Evolutionary conservation across 2,113 vertebrate genomes (phyloP).

Genomic region (Lophochroa leadbeateri): DNA sequence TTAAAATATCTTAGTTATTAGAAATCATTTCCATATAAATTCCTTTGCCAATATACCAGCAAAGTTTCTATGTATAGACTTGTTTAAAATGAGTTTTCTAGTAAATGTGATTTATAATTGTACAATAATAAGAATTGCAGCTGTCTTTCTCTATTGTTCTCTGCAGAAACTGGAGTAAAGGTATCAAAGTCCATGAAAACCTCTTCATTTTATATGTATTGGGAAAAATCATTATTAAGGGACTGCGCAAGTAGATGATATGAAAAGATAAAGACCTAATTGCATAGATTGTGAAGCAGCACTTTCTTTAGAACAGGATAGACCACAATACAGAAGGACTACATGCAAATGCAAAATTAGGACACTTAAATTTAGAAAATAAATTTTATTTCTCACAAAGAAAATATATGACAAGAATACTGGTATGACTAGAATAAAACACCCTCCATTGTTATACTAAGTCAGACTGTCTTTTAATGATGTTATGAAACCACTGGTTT

Average conservation of each 20-base stretch:
- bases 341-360: not conserved
- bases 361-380: not conserved
- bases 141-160: not conserved
- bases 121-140: not conserved
- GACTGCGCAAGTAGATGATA: not conserved
- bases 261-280: not conserved
- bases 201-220: not conserved
- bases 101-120: not conserved
- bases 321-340: not conserved
- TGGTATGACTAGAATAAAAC: not conserved
- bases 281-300: not conserved
- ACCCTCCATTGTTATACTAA: not conserved
- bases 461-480: constrained; percentile 4
- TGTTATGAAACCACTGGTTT: constrained; percentile 4
- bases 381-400: not conserved
- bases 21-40: not conserved
- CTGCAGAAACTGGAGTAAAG: not conserved
- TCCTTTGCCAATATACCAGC: not conserved
- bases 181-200: not conserved
- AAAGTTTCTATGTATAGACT: not conserved
- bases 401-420: not conserved
- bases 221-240: not conserved
- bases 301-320: not conserved
- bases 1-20: not conserved
- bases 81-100: not conserved